Evolutionary conservation across 1,140 invertebrate genomes (phyloP), one percentile per base, ranked within the genome.

Genomic region (Brachionus calyciflorus): DNA sequence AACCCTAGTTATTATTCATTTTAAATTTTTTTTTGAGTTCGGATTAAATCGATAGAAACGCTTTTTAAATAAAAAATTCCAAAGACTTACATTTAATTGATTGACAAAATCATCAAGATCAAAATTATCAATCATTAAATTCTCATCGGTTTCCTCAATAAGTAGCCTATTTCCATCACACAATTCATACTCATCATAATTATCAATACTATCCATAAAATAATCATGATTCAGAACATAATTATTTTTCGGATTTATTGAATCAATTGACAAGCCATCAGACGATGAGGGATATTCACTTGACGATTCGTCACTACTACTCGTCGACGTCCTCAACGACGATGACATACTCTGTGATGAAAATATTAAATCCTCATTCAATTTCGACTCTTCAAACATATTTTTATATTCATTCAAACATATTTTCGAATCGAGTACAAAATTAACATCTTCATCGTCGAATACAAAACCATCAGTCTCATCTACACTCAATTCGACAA

Each of bases 381-480:
- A 70, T 14, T 48, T 70, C 5, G 48, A 51, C 40, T 48, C 9
- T 21, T 63, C 57, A 33, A 40, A 37, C 57, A 41, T 44, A 65
- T 44, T 46, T 65, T 26, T 44, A 24, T 65, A 65, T n/a, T 65
- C 60, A 44, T 65, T 44, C 10, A 65, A 41, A 65, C 19, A 19
- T 24, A 65, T 44, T 19, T 73, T 14, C 51, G 44, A 37, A 37
- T 49, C 46, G 6, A 55, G 37, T 7, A 73, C 12, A 9, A 73
- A 30, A 33, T 73, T 73, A 12, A 73, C 51, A 41, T 73, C 69
- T 19, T 73, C 69, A 14, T 73, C 69, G n/a, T 73, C 69, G 46
- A 40, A 55, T 12, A 73, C 2, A n/a, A 73, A 49, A 28, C 46
- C 46, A 10, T 73, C 69, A 24, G 55, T 60, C 3, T 37, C 69